Percentiles rank a stretch among this genome's conserved stretches.
These are phyloP conservation scores for Poliocrania exsul DNA, from an alignment of 2,797 vertebrate species.

Conservation along the genomic window DNA sequence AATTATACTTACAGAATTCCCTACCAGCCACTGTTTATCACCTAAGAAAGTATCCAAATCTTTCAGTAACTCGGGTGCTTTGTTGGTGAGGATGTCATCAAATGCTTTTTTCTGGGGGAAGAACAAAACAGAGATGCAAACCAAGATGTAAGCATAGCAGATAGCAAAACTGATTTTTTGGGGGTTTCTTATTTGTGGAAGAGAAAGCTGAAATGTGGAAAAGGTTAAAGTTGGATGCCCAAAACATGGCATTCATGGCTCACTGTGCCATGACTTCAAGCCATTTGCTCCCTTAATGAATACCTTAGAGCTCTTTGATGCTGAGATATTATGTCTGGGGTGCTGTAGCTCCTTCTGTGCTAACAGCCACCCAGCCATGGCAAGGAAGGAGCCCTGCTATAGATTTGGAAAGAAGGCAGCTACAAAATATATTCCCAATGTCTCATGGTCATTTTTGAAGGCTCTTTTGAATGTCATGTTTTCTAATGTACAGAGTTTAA, in stretches of 20 bases:
- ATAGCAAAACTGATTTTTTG: background rate
- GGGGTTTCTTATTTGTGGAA: background rate
- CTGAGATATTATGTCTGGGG: fast-evolving
- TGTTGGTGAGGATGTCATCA: conserved; percentile 68
- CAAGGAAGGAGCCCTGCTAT: background rate
- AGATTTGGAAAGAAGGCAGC: background rate
- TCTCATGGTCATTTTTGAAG: fast-evolving
- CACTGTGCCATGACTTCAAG: background rate
- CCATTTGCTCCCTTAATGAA: background rate
- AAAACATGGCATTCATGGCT: background rate
- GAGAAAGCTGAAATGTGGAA: background rate
- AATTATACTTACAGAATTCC: conserved; percentile 76
- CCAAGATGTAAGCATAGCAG: background rate
- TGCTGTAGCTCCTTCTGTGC: background rate
- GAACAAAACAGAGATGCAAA: background rate
- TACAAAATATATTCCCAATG: background rate
- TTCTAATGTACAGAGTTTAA: background rate
- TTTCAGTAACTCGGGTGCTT: conserved; percentile 65
- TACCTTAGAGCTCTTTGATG: background rate
- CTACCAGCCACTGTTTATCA: conserved; percentile 75
- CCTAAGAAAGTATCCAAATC: conserved; percentile 72
- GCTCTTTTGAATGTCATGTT: background rate
- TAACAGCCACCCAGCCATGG: fast-evolving
- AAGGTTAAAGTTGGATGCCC: background rate
- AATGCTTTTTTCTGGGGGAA: conserved; percentile 63